Conservation (phyloP, 2,797 vertebrate species). For the Enoplosus armatus region DNA sequence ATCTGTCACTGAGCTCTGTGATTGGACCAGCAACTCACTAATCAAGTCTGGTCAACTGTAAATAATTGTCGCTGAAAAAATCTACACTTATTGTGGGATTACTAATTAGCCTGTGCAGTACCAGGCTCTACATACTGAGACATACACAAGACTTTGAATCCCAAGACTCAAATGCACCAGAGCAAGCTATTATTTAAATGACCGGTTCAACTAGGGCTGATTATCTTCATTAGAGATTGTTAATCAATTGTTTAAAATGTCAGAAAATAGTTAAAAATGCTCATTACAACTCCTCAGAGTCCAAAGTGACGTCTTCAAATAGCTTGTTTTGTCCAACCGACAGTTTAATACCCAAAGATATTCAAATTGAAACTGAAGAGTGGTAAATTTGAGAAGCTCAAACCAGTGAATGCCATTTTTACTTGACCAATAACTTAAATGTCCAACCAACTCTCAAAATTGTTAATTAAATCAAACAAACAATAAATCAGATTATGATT, state of each 20-base stretch:
- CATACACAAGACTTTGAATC: not conserved
- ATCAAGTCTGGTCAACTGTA: conserved; percentile 4
- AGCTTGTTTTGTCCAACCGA: not conserved
- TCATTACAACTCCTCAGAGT: not conserved
- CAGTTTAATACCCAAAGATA: not conserved
- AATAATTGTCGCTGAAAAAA: not conserved
- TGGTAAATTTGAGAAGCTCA: not conserved
- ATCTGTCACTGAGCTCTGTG: not conserved
- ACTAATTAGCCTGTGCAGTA: not conserved
- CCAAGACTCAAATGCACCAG: too few relatives aligned
- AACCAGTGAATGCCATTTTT: not conserved
- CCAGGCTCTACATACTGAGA: not conserved
- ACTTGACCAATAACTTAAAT: not conserved
- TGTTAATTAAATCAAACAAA: not conserved
- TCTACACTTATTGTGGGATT: not conserved
- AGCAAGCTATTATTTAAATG: not conserved
- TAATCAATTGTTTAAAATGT: not conserved
- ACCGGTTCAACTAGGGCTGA: not conserved
- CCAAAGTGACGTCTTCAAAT: not conserved
- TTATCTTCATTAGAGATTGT: not conserved
- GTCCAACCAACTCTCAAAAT: not conserved
- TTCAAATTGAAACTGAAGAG: not conserved
- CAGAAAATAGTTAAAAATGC: not conserved
- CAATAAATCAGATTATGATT: not conserved
- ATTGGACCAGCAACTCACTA: not conserved